Evolutionary conservation across 1,140 invertebrate species (phyloP), one percentile per base, ranked within the genome.

Genomic region (Cotesia chilonis): DNA sequence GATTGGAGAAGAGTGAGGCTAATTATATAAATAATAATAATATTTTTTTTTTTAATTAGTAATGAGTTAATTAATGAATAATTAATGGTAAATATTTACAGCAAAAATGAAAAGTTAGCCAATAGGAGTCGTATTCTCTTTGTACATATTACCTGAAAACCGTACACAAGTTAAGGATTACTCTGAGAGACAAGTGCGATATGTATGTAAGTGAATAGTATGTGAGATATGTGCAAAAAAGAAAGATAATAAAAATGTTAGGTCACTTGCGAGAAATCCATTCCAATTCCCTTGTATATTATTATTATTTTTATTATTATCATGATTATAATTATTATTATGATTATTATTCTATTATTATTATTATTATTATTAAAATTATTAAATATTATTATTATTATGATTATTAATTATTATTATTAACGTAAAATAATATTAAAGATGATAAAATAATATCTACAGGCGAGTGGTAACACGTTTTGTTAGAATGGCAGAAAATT

Each of bases 401-500:
- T 28, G 28, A 84, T 83, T 74, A 81, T 82, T 84, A 82, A 84
- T 85, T 85, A 85, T 82, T 85, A 85, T 82, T 81, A 85, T 82
- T 85, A 85, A 86, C 79, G 80, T 84, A 81, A 82, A 81, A 74
- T 84, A 80, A 82, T 47, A 47, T 47, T 47, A 47, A 47, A 47
- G 41, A 47, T 47, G 41, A 47, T 10, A 80, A 72, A 78, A 78
- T 77, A 78, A 77, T 76, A 79, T 76, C 84, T 80, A 14, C 74
- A 78, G 83, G 80, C 83, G 82, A 83, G 76, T 82, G 82, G 78
- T 84, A 78, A 83, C 41, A 47, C 81, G 81, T 87, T 86, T 87
- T 85, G 84, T 87, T 86, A 85, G 83, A 86, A 86, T 85, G 84
- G 78, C 85, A 83, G 80, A 86, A 86, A 87, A 86, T 87, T 86